These are phyloP conservation scores for Eclectus roratus DNA, from an alignment of 2,113 vertebrate species.

Conservation along the genomic window DNA sequence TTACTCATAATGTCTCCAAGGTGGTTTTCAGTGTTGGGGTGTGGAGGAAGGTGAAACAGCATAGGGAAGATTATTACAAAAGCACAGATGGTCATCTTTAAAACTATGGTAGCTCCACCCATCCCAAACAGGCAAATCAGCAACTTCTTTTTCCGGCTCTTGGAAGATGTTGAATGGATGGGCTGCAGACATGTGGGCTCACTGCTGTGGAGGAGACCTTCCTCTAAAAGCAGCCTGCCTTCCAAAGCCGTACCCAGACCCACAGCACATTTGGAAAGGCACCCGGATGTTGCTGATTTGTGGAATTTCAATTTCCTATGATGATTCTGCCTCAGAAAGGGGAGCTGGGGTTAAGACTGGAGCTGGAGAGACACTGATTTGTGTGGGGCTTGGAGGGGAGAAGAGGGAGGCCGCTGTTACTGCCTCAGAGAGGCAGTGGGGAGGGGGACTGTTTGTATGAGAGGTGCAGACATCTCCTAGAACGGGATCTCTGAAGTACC, in stretches of 20 bases:
- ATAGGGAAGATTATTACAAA: not conserved
- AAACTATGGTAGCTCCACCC: not conserved
- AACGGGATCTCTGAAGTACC: not conserved
- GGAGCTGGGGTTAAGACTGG: not conserved
- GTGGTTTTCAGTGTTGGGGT: not conserved
- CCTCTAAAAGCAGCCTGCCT: not conserved
- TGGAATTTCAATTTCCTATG: not conserved
- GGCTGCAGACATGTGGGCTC: not conserved
- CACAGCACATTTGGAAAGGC: not conserved
- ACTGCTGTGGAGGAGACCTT: not conserved
- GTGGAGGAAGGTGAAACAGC: not conserved
- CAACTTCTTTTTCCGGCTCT: not conserved
- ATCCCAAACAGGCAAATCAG: not conserved
- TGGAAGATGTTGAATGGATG: not conserved
- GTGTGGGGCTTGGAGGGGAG: not conserved
- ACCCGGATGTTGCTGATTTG: not conserved
- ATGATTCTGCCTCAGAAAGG: not conserved
- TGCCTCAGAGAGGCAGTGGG: not conserved
- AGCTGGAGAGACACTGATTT: not conserved
- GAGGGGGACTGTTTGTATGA: not conserved
- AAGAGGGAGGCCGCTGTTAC: not conserved
- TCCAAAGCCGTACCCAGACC: not conserved
- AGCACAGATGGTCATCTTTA: not conserved
- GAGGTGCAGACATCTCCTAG: not conserved
- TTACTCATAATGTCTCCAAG: not conserved